phyloP scores from a whole-genome alignment of 2,113 vertebrate species.

The Leptobrachium leishanense region DNA sequence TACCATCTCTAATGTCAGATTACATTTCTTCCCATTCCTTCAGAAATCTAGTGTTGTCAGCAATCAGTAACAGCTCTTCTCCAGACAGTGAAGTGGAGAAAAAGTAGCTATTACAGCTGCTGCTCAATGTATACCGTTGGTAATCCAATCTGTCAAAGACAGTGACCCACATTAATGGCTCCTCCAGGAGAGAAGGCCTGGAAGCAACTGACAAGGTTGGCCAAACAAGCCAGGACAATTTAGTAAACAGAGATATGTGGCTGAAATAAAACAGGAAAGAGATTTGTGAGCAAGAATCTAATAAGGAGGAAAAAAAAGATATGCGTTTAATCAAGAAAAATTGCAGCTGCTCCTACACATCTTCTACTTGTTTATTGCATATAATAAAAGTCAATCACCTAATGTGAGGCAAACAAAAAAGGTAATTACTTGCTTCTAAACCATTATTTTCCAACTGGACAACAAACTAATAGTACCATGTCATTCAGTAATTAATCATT shows the following conservation, averaged over 20 bases:
- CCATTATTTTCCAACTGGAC: no score
- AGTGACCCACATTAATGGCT: conserved; percentile 41
- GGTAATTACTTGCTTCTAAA: background rate
- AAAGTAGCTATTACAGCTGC: conserved; percentile 39
- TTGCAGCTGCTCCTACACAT: background rate
- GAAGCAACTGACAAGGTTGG: conserved; percentile 13
- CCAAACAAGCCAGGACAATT: background rate
- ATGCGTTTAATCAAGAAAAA: background rate
- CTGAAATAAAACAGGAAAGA: background rate
- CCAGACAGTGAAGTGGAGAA: conserved; percentile 36
- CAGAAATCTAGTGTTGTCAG: conserved; percentile 38
- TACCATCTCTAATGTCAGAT: conserved; percentile 34
- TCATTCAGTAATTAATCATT: no score
- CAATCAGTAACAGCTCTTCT: conserved; percentile 45
- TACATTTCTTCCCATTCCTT: conserved; percentile 20
- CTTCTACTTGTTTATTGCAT: background rate
- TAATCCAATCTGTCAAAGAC: conserved; percentile 47
- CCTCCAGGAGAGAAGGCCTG: conserved; percentile 14
- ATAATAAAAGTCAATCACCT: background rate
- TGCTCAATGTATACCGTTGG: conserved; percentile 27
- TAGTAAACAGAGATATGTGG: background rate
- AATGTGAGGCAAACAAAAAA: background rate
- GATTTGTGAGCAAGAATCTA: background rate
- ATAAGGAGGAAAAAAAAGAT: background rate
- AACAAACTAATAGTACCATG: no score